Percentiles rank a stretch among this genome's conserved stretches.
Conservation (phyloP, 2,888 invertebrate genomes). For the Acanthopleura granulata region DNA sequence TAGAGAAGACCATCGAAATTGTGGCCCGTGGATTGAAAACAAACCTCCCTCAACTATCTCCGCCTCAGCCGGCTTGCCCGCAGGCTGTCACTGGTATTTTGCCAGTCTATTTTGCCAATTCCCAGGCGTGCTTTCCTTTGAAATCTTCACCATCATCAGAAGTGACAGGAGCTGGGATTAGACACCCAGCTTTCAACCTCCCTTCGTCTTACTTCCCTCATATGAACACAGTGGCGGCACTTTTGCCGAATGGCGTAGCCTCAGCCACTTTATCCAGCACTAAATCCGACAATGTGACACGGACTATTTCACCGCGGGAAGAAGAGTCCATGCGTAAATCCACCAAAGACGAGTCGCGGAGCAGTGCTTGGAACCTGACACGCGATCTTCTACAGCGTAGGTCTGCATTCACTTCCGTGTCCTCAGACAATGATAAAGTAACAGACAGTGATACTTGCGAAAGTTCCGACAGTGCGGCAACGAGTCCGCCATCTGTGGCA, state of each 20-base stretch:
- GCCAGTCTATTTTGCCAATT: constrained; percentile 19
- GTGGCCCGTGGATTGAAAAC: constrained; percentile 37
- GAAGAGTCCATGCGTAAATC: neutral
- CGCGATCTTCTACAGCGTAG: neutral
- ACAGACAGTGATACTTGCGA: constrained; percentile 8
- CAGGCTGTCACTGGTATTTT: constrained; percentile 23
- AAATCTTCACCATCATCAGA: constrained; percentile 20
- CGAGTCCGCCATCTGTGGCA: neutral
- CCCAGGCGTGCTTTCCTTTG: constrained; percentile 23
- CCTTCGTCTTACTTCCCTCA: neutral
- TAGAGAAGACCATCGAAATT: constrained; percentile 53
- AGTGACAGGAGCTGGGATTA: neutral
- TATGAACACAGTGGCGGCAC: neutral
- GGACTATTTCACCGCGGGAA: neutral
- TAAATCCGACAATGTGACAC: neutral
- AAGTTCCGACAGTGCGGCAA: neutral
- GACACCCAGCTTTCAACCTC: constrained; percentile 16
- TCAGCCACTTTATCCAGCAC: neutral
- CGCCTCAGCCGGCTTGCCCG: constrained; percentile 17
- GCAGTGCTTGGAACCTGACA: constrained; percentile 7
- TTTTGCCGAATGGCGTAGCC: neutral
- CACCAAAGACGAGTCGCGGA: neutral
- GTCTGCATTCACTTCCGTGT: constrained; percentile 13
- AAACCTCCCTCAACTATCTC: constrained; percentile 14
- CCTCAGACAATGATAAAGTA: neutral